Evolutionary conservation across 2,888 invertebrate species (phyloP).

Genomic region (Crossocerus cetratus): DNA sequence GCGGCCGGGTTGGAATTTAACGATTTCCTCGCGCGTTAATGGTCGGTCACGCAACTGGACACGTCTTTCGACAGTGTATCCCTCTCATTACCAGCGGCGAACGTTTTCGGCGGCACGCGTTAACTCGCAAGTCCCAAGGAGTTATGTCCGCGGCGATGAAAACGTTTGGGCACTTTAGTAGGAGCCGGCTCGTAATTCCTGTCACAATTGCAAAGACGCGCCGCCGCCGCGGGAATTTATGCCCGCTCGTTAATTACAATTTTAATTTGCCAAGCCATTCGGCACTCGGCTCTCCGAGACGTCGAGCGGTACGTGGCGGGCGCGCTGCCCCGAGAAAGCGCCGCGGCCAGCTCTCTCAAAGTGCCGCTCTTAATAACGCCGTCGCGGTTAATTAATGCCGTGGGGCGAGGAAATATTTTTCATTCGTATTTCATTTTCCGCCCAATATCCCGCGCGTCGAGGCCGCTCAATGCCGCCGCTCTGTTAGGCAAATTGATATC

Average conservation of each 20-base stretch:
- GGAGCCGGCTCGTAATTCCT: conserved; percentile 43
- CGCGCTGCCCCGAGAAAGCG: no score
- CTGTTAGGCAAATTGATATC: no score
- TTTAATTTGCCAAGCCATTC: conserved; percentile 32
- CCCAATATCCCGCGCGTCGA: not conserved
- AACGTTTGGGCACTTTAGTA: conserved; percentile 29
- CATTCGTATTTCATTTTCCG: conserved; percentile 27
- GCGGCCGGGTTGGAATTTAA: not conserved
- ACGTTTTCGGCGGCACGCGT: conserved; percentile 2
- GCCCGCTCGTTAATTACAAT: conserved; percentile 58
- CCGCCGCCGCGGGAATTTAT: not conserved
- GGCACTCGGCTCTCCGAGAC: not conserved
- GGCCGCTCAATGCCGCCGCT: no score
- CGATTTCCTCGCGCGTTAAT: not conserved
- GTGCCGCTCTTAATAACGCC: conserved; percentile 23
- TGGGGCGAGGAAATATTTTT: conserved; percentile 42
- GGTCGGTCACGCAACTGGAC: not conserved
- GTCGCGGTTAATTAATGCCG: conserved; percentile 43
- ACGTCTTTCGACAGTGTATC: not conserved
- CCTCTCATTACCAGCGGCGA: conserved; percentile 1
- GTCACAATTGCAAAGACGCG: conserved; percentile 47
- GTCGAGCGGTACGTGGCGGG: no score
- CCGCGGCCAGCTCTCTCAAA: conserved; percentile 14
- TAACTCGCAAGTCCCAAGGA: not conserved
- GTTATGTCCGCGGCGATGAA: not conserved